Evolutionary conservation across 2,113 vertebrate genomes (phyloP), one percentile per base, ranked within the genome.

Genomic region (Pyrgilauda ruficollis): DNA sequence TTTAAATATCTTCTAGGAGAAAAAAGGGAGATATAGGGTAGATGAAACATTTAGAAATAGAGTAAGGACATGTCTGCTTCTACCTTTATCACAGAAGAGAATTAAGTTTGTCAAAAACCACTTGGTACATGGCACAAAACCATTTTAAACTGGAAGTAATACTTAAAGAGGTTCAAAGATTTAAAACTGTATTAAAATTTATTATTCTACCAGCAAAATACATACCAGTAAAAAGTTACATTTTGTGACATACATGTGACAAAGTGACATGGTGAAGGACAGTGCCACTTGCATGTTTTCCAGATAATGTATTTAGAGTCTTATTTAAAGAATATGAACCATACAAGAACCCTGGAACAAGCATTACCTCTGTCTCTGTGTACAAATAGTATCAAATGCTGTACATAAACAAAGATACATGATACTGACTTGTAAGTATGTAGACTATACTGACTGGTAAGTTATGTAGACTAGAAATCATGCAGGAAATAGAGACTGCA

Each of bases 321-420:
- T 96, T 95, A 95, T 97, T 96, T 96, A 96, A 97, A 94, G 94
- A 94, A 72, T 92, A 93, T 68, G 93, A 96, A 96, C 78, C 55
- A 96, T 26, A 76, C 87, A 87, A 74, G 89, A 94, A 56, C 70
- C 74, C 55, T 85, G 94, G 91, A 91, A 94, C 84, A 89, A 93
- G 85, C 74, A 83, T 39, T 84, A 87, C 37, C 80, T 92, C 90
- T 88, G 95, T 80, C 92, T 86, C 94, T 79, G 80, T 61, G 75
- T 95, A 96, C 95, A 96, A 96, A 96, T 76, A 96, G 94, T 85
- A 96, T 88, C 81, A 79, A 95, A 96, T 68, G 84, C 93, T 74
- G 84, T 85, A 95, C 85, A 67, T 93, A 95, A 96, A 96, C 93
- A 96, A 93, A 95, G 95, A 94, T 15, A 97, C 81, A 87, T 74